Conservation (phyloP, 2,888 invertebrate species). For the Andrena fulva region DNA sequence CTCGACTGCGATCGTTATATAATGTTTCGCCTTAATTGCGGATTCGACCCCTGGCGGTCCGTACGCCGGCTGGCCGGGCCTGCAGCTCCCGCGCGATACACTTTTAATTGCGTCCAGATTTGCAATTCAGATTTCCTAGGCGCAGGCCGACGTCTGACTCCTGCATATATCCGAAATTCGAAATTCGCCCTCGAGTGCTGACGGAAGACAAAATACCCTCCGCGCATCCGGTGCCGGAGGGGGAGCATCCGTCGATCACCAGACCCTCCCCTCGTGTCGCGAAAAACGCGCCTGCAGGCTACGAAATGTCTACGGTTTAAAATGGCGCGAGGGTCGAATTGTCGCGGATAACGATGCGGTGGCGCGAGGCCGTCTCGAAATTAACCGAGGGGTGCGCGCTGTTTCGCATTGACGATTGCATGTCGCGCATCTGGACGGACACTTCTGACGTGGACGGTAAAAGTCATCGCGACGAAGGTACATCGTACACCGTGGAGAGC, state of each 20-base stretch:
- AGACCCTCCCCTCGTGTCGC: neutral
- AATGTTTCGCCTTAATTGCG: constrained; percentile 78
- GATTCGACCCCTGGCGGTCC: constrained; percentile 69
- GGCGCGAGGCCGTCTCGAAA: neutral
- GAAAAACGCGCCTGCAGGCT: constrained; percentile 1
- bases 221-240: constrained; percentile 5
- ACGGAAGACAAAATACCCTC: constrained; percentile 54
- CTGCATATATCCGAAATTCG: constrained; percentile 64
- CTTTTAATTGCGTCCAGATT: constrained; percentile 79
- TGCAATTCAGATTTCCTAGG: constrained; percentile 76
- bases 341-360: constrained; percentile 1
- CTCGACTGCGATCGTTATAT: constrained; percentile 71
- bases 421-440: neutral
- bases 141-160: constrained; percentile 58
- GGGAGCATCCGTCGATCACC: neutral
- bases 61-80: constrained; percentile 51
- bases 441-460: too few relatives aligned
- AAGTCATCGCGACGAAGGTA: too few relatives aligned
- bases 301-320: neutral
- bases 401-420: neutral
- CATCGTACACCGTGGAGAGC: neutral
- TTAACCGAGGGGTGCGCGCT: neutral
- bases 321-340: constrained; percentile 1
- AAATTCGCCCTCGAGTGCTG: constrained; percentile 63
- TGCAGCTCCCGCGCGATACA: constrained; percentile 72